Conservation (phyloP, 2,797 vertebrate species). For the Ctenochaetus hawaiiensis region DNA sequence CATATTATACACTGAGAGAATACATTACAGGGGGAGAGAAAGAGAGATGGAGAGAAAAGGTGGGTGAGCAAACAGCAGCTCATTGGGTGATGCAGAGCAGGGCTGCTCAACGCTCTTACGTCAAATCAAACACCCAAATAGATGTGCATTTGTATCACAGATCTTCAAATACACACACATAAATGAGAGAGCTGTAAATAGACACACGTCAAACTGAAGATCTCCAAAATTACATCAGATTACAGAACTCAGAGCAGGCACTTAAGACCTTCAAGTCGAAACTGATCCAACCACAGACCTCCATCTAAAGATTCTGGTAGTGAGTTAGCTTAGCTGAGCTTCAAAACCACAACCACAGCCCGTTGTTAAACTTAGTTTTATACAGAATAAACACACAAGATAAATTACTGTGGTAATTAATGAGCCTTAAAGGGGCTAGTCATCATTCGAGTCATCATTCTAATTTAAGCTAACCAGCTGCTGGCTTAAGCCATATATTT, state of each 20-base stretch:
- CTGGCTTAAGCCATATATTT: background rate
- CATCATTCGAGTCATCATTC: too few relatives aligned
- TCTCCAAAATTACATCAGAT: slow-evolving; percentile 8
- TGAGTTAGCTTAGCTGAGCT: too few relatives aligned
- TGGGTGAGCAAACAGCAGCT: slow-evolving; percentile 66
- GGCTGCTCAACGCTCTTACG: slow-evolving; percentile 41
- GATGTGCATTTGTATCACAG: slow-evolving; percentile 36
- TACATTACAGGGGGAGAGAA: slow-evolving; percentile 49
- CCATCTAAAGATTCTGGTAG: too few relatives aligned
- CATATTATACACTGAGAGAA: slow-evolving; percentile 56
- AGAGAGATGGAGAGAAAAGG: slow-evolving; percentile 6
- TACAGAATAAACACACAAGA: too few relatives aligned
- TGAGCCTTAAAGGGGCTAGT: background rate
- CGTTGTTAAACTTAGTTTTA: background rate
- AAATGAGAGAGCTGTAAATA: slow-evolving; percentile 22
- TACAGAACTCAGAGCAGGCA: background rate
- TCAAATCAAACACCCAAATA: slow-evolving; percentile 62
- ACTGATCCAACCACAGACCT: background rate
- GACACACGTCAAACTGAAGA: background rate
- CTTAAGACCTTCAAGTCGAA: background rate
- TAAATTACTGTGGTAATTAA: background rate
- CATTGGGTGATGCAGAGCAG: slow-evolving; percentile 61
- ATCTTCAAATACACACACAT: slow-evolving; percentile 42
- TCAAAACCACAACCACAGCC: background rate
- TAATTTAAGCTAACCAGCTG: too few relatives aligned